A percentile compares a stretch with the other conserved stretches of the same genome.
Evolutionary conservation across 2,113 vertebrate species (phyloP).

Genomic region (Garra rufa): DNA sequence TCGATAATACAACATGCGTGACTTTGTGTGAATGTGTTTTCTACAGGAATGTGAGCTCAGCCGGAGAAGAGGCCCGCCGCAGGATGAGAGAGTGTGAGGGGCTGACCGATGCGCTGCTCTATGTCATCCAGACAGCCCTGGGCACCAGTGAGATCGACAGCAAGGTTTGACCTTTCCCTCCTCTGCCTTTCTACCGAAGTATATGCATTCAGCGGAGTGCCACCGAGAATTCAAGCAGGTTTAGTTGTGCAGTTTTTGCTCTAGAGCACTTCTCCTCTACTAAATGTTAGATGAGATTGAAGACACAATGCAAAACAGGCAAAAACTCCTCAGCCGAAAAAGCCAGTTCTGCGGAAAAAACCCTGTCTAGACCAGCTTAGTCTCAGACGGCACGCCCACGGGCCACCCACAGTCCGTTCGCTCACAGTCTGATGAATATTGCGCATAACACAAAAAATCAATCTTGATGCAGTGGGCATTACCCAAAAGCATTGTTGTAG

Average conservation of each 20-base stretch:
- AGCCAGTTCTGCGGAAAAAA: background rate
- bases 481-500: background rate
- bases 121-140: conserved; percentile 95
- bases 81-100: conserved; percentile 99
- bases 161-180: conserved; percentile 83
- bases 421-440: background rate
- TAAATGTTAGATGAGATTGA: background rate
- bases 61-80: conserved; percentile 96
- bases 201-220: background rate
- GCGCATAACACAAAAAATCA: background rate
- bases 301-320: background rate
- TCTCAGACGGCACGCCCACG: background rate
- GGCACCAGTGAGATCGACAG: conserved; percentile 99
- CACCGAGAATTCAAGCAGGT: conserved; percentile 3
- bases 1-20: conserved; percentile 5
- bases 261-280: background rate
- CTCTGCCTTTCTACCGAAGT: background rate
- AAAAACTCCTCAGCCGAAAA: background rate
- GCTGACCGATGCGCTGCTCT: conserved; percentile 93
- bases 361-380: background rate
- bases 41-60: conserved; percentile 96
- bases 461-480: background rate
- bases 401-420: background rate
- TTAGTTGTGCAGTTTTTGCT: background rate
- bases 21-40: conserved; percentile 44